These are phyloP conservation scores for Triplophysa yarkandensis DNA, from an alignment of 2,797 vertebrate genomes.

Conservation along the genomic window DNA sequence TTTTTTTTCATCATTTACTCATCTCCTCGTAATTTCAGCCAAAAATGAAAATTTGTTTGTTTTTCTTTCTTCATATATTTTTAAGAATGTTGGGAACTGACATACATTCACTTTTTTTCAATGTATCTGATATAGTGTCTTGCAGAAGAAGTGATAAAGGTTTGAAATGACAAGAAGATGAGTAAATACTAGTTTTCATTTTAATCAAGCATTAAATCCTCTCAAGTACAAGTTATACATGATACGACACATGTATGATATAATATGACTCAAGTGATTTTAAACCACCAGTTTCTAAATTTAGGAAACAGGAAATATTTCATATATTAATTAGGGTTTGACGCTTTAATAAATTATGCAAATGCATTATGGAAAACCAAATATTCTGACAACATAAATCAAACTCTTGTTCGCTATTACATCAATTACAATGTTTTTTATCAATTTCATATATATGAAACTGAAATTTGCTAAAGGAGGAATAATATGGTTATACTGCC, in stretches of 20 bases:
- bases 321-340: background rate
- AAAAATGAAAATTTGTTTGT: too few species aligned
- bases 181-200: too few species aligned
- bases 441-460: background rate
- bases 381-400: background rate
- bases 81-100: too few species aligned
- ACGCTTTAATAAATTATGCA: slow-evolving; percentile 1
- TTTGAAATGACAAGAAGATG: too few species aligned
- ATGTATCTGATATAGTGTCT: too few species aligned
- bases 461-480: background rate
- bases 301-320: background rate
- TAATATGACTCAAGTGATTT: background rate
- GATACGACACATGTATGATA: background rate
- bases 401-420: background rate
- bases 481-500: background rate
- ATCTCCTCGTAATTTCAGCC: too few species aligned
- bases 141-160: too few species aligned
- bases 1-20: too few species aligned
- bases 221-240: slow-evolving; percentile 44
- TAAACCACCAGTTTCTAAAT: background rate
- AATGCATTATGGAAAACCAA: background rate
- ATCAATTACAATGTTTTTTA: background rate
- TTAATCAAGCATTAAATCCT: slow-evolving; percentile 43
- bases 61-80: too few species aligned
- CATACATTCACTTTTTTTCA: too few species aligned